Evolutionary conservation across 2,797 vertebrate species (phyloP), one percentile per base, ranked within the genome.

Genomic region (Esox lucius): DNA sequence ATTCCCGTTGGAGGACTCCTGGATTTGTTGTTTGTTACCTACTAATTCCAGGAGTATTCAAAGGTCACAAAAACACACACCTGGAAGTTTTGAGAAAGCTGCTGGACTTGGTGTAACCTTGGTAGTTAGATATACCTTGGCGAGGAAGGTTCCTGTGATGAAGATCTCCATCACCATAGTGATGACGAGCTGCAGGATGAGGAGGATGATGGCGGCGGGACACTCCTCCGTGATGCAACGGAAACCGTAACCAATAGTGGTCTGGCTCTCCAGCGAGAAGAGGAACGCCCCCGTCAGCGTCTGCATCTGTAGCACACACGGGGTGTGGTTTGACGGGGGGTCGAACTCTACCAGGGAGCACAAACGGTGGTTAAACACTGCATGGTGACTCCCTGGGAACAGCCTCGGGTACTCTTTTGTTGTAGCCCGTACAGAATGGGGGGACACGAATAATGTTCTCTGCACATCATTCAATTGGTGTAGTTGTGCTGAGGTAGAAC

Each of bases 151-250:
- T 48, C 97, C 97, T 0, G 97, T 99, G 93, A 99, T 97, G 89
- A 99, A 99, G 89, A 99, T 98, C 90, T 99, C 97, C 94, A 98
- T 93, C 89, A 97, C 96, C 94, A 97, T 98, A 76, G 97, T 99
- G 79, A 98, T 94, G 70, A 99, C 96, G 46, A 98, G 94, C 89
- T 99, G 97, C 15, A 94, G 89, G 73, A 99, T 97, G 46, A 99
- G 97, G 48, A 98, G 94, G 22, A 98, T 86, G 1, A 99, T 98
- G 75, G 97, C 97, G 0, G 93, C 85, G 0, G 97, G 97, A 17
- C 97, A 98, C 83, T 99, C 97, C 85, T 99, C 97, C 0, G 97
- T 98, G 91, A 99, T 98, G 90, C 96, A 98, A 42, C 97, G 96
- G 91, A 97, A 99, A 72, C 97, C 97, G 0, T 96, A 99, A 77